phyloP scores from a whole-genome alignment of 1,140 invertebrate genomes.

The Macrotrachela quadricornifera region DNA sequence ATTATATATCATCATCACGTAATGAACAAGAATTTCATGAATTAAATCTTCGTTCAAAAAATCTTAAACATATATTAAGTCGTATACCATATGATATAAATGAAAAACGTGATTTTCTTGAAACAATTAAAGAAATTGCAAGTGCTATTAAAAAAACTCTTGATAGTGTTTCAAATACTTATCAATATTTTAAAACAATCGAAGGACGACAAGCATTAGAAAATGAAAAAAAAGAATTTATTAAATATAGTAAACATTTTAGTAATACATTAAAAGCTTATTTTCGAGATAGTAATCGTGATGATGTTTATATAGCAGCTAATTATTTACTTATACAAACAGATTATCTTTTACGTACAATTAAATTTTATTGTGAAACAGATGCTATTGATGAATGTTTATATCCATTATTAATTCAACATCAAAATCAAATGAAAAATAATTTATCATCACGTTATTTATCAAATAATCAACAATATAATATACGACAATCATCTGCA shows the following conservation, averaged over 20 bases:
- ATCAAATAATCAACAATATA: too few relatives aligned
- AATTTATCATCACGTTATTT: too few relatives aligned
- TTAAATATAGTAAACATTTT: slow-evolving; percentile 94
- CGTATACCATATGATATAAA: slow-evolving; percentile 96
- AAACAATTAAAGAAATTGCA: slow-evolving; percentile 98
- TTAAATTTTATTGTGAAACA: slow-evolving; percentile 68
- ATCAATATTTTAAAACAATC: slow-evolving; percentile 30
- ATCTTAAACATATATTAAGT: slow-evolving; percentile 79
- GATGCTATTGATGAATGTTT: too few relatives aligned
- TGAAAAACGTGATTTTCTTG: slow-evolving; percentile 89
- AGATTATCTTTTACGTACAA: slow-evolving; percentile 82
- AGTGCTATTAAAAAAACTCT: slow-evolving; percentile 92
- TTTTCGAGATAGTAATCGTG: slow-evolving; percentile 66
- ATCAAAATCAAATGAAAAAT: too few relatives aligned
- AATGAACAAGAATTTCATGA: slow-evolving; percentile 61
- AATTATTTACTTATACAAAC: slow-evolving; percentile 88
- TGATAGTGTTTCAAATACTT: slow-evolving; percentile 59
- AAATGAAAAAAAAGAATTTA: slow-evolving; percentile 92
- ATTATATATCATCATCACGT: too few relatives aligned
- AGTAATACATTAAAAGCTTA: slow-evolving; percentile 96
- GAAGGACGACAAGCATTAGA: slow-evolving; percentile 47
- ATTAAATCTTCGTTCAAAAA: slow-evolving; percentile 71
- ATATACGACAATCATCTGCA: too few relatives aligned
- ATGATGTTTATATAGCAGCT: slow-evolving; percentile 31
- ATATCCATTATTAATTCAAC: too few relatives aligned